Percentiles rank a stretch among this genome's conserved stretches.
Conservation (phyloP, 2,797 vertebrate genomes). For the Pseudomugil tenellus region DNA sequence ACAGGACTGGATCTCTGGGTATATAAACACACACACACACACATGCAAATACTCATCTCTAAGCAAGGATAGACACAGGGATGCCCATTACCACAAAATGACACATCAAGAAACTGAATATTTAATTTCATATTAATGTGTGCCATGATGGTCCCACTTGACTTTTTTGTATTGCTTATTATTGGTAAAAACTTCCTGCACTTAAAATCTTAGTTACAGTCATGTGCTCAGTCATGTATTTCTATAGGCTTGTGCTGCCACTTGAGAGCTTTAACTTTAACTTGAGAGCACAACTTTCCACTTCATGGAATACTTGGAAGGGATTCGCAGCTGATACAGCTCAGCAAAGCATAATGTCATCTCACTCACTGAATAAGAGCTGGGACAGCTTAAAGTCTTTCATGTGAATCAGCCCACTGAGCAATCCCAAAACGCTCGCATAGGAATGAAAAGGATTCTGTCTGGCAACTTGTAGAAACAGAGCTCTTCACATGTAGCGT, state of each 20-base stretch:
- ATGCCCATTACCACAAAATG: conserved; percentile 5
- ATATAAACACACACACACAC: conserved; percentile 44
- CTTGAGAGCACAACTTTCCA: neutral
- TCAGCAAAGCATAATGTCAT: neutral
- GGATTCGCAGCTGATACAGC: neutral
- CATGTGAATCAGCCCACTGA: neutral
- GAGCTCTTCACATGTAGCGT: neutral
- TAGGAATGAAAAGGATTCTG: neutral
- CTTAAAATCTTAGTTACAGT: neutral
- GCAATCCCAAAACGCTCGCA: neutral
- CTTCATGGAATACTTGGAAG: neutral
- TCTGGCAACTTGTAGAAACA: neutral
- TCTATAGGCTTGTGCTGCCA: neutral
- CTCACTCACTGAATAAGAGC: neutral
- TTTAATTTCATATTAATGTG: neutral
- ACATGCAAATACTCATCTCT: too few species aligned
- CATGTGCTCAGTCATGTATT: neutral
- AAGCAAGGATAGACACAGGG: neutral
- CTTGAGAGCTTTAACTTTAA: neutral
- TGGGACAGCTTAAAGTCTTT: neutral
- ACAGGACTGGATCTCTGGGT: conserved; percentile 86
- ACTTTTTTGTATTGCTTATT: neutral
- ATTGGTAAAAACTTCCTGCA: neutral
- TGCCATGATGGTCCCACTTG: neutral
- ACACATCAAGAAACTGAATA: neutral